Evolutionary conservation across 64 coral and sea anemone genomes (phyloP), one percentile per base, ranked within the genome.

Genomic region (Actinia tenebrosa): DNA sequence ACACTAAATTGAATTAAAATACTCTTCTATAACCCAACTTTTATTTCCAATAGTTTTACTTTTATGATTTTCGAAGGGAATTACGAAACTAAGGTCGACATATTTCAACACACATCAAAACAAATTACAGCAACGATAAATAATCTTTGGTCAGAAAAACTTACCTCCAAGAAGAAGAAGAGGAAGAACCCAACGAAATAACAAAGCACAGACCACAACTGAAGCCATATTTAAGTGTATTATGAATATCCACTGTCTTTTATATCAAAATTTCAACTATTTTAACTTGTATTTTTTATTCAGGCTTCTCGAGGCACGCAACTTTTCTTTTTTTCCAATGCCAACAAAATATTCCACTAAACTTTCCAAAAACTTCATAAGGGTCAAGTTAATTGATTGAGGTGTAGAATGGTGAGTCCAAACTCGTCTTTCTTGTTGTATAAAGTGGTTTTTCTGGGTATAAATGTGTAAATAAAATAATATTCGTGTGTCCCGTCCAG

Each of bases 101-200:
- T 82, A 64, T 42, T 47, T 64, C 37, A 16, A 64, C 78, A 84
- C 46, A 2, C 6, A 63, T 71, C 45, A 80, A 22, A 52, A 50
- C 64, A 89, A 89, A 44, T 71, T 80, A 64, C 53, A 22, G 0
- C 10, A 79, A 44, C 17, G 56, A 59, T 60, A 22, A 45, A 52
- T 42, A 22, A 26, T 45, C 13, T 27, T 72, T 88, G 16, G 2
- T 81, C 53, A 89, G 26, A 46, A 19, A 25, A 22, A 87, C 90
- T 60, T 59, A 91, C 78, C 90, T 91, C 84, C 90, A 22, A 71
- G 55, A 59, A 91, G 80, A 53, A 91, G 61, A 0, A 91, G 52
- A n/a, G 90, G 90, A 64, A 91, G 86, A 52, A 87, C 56, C 90
- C 90, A 91, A 20, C 90, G 59, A 47, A 87, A 91, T 13, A 91